Evolutionary conservation across 2,797 vertebrate genomes (phyloP).

Genomic region (Kryptolebias ocellatus): DNA sequence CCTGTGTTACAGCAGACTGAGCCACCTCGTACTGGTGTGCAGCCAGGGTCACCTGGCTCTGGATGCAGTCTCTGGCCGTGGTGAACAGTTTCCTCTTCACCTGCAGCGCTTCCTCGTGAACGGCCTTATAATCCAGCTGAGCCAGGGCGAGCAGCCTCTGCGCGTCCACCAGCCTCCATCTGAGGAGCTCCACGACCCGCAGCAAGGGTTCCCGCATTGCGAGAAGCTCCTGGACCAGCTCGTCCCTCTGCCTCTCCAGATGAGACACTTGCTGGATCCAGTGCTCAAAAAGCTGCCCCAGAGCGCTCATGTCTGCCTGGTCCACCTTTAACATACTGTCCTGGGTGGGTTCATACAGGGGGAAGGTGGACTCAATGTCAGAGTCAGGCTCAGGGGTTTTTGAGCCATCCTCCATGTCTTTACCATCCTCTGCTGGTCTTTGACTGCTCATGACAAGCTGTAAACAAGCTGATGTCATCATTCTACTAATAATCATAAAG

Average conservation of each 20-base stretch:
- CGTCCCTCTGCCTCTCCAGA: conserved; percentile 85
- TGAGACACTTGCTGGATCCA: conserved; percentile 84
- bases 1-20: conserved; percentile 78
- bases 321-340: neutral
- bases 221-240: conserved; percentile 83
- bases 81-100: conserved; percentile 88
- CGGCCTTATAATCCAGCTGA: conserved; percentile 83
- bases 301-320: conserved; percentile 63
- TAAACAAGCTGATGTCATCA: neutral
- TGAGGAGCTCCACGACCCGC: conserved; percentile 82
- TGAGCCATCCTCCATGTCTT: conserved; percentile 9
- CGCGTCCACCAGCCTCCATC: conserved; percentile 79
- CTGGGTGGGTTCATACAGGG: neutral
- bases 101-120: conserved; percentile 84
- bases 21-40: conserved; percentile 84
- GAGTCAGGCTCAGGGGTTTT: conserved; percentile 11
- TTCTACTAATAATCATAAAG: conserved; percentile 8
- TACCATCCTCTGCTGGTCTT: conserved; percentile 16
- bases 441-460: conserved; percentile 51
- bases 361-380: conserved; percentile 4
- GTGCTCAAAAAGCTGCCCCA: conserved; percentile 83
- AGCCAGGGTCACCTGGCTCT: conserved; percentile 88
- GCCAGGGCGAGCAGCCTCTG: conserved; percentile 79
- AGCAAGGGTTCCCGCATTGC: conserved; percentile 85
- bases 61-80: conserved; percentile 87